Conservation (phyloP, 2,113 vertebrate species). For the Larimichthys crocea region DNA sequence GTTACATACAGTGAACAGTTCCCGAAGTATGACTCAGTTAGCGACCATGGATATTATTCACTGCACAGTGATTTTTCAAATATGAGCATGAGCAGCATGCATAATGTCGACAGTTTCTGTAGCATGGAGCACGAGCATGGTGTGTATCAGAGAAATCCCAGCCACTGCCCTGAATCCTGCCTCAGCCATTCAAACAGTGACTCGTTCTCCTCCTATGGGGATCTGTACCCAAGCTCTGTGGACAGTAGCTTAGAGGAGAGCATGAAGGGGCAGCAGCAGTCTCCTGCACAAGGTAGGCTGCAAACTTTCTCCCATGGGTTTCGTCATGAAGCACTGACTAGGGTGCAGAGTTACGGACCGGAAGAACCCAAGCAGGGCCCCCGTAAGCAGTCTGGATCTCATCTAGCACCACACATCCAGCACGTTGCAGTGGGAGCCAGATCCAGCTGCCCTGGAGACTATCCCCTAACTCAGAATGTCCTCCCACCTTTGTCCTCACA, state of each 20-base stretch:
- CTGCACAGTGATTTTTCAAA: slow-evolving; percentile 97
- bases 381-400: slow-evolving; percentile 90
- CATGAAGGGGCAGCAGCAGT: slow-evolving; percentile 89
- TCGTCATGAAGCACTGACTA: slow-evolving; percentile 92
- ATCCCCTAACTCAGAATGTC: slow-evolving; percentile 88
- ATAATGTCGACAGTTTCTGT: slow-evolving; percentile 93
- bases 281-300: slow-evolving; percentile 87
- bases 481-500: slow-evolving; percentile 88
- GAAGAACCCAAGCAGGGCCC: slow-evolving; percentile 92
- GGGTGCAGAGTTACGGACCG: slow-evolving; percentile 94
- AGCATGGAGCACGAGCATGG: slow-evolving; percentile 91
- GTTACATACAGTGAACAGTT: slow-evolving; percentile 94
- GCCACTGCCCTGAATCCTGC: slow-evolving; percentile 91
- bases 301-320: slow-evolving; percentile 94
- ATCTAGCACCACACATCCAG: slow-evolving; percentile 91
- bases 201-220: slow-evolving; percentile 95
- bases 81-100: slow-evolving; percentile 92
- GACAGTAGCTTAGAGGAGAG: slow-evolving; percentile 91
- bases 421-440: slow-evolving; percentile 89
- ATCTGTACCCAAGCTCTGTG: slow-evolving; percentile 92
- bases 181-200: slow-evolving; percentile 96
- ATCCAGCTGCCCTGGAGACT: slow-evolving; percentile 96
- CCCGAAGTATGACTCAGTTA: slow-evolving; percentile 94
- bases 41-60: slow-evolving; percentile 97
- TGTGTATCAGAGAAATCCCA: slow-evolving; percentile 89